Percentiles rank a stretch among this genome's conserved stretches.
Conservation (phyloP, 2,797 vertebrate species). For the Enteromius fasciolatus region DNA sequence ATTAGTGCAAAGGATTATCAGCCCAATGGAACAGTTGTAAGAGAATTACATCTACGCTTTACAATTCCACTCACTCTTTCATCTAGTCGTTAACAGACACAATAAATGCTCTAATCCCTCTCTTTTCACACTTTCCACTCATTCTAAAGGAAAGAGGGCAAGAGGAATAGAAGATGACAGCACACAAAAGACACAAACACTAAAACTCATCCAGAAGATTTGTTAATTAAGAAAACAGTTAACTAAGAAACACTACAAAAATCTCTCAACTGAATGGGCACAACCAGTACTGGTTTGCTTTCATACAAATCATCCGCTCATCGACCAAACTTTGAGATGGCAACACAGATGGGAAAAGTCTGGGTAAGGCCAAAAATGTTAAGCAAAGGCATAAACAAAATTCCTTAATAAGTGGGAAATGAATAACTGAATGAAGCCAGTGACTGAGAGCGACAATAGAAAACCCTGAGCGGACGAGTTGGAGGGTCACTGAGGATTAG, state of each 20-base stretch:
- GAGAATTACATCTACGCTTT: conserved; percentile 83
- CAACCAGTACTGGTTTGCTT: background rate
- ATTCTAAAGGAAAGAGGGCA: conserved; percentile 51
- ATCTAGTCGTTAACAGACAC: conserved; percentile 81
- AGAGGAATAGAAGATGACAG: conserved; percentile 51
- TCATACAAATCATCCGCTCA: background rate
- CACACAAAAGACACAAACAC: conserved; percentile 48
- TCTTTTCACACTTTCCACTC: conserved; percentile 71
- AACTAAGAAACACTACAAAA: conserved; percentile 5
- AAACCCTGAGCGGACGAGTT: conserved; percentile 78
- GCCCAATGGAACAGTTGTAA: conserved; percentile 80
- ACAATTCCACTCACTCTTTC: conserved; percentile 80
- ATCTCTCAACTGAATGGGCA: background rate
- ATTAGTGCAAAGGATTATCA: conserved; percentile 82
- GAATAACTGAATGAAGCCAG: conserved; percentile 69
- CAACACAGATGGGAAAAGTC: conserved; percentile 53
- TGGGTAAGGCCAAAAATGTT: conserved; percentile 66
- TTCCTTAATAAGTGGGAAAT: conserved; percentile 69
- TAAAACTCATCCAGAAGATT: conserved; percentile 52
- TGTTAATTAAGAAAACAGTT: conserved; percentile 46
- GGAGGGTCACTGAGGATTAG: conserved; percentile 80
- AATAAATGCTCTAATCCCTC: conserved; percentile 78
- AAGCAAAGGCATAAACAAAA: conserved; percentile 76
- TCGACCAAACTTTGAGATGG: conserved; percentile 42
- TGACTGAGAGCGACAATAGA: conserved; percentile 73